Conservation (phyloP, 2,888 invertebrate genomes). For the Andrena hattorfiana region DNA sequence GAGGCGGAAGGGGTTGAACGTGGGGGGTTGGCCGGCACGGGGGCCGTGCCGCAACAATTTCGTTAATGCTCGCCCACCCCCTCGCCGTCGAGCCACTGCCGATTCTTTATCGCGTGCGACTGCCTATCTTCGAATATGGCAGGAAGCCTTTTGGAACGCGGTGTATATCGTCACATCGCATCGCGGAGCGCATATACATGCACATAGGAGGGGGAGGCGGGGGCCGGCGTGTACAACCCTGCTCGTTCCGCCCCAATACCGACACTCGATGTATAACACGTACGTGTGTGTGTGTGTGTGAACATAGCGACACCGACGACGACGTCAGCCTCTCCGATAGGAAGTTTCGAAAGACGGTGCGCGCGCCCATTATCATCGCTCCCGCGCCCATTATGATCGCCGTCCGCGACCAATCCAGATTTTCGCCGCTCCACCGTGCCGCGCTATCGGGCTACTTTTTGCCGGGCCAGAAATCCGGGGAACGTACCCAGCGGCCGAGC, state of each 20-base stretch:
- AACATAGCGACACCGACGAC: constrained; percentile 26
- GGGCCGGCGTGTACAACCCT: constrained; percentile 45
- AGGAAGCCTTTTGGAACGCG: constrained; percentile 70
- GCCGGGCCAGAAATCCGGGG: constrained; percentile 5
- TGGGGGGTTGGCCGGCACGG: not conserved
- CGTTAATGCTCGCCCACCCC: constrained; percentile 59
- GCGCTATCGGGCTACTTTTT: constrained; percentile 58
- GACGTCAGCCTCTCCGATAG: constrained; percentile 55
- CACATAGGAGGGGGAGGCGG: not conserved
- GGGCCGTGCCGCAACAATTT: constrained; percentile 68
- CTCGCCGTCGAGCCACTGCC: constrained; percentile 37
- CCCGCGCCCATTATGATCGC: constrained; percentile 66
- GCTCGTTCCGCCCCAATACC: constrained; percentile 76
- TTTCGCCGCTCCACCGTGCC: constrained; percentile 43
- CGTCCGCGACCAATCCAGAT: constrained; percentile 61
- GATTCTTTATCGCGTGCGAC: constrained; percentile 64
- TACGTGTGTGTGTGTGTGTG: not conserved
- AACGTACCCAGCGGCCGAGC: not conserved
- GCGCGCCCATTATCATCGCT: constrained; percentile 67
- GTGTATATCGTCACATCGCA: constrained; percentile 70
- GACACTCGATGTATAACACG: constrained; percentile 45
- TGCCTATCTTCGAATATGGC: constrained; percentile 53
- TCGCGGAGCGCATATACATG: constrained; percentile 45
- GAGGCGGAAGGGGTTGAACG: constrained; percentile 1
- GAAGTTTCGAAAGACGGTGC: constrained; percentile 73